Base-by-base conservation (phyloP, 2,888 invertebrate genomes). In the Ctenicera cuprea region DNA sequence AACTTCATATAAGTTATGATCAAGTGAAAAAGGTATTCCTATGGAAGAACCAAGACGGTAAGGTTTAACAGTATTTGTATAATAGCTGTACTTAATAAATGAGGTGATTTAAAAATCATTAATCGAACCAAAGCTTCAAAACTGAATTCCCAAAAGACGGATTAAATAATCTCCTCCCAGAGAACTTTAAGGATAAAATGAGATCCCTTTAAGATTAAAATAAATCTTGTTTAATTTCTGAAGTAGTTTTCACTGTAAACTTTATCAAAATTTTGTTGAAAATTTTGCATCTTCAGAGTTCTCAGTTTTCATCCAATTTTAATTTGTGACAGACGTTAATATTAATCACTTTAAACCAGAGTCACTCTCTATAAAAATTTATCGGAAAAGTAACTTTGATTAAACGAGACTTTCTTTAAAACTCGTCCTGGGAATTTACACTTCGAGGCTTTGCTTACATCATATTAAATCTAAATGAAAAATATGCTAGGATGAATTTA, bases 101-200 rank as follows among this genome's bases (percentile, higher is more conserved):
- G 1, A 33, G 33, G 7, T 33, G 33, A 9, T 33, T 33, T 9
- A 9, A 8, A 33, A 33, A 20, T 18, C 12, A 16, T 59, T 59
- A 38, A 38, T 48, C 33, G 63, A 64, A 64, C 37, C 63, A 48
- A 64, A 48, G 48, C 63, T 64, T 64, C 63, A 64, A 64, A 64
- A 64, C 63, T 64, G 63, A 64, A 64, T 59, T 59, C 59, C 59
- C 59, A 38, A 38, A 38, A 11, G 18, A 5, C 4, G 14, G 16
- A 30, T 38, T 11, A 33, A 59, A 59, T 14, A 33, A 59, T 59
- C 59, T 59, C 59, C 59, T 59, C 59, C 16, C 11, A 11, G 38
- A 59, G 38, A 38, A 33, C 59, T 38, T 18, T 9, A 37, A 33
- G 7, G 37, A 57, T 18, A 57, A 33, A 11, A 16, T 20, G 0